Conservation (phyloP, 2,113 vertebrate genomes). For the Mormyrus iriodes region DNA sequence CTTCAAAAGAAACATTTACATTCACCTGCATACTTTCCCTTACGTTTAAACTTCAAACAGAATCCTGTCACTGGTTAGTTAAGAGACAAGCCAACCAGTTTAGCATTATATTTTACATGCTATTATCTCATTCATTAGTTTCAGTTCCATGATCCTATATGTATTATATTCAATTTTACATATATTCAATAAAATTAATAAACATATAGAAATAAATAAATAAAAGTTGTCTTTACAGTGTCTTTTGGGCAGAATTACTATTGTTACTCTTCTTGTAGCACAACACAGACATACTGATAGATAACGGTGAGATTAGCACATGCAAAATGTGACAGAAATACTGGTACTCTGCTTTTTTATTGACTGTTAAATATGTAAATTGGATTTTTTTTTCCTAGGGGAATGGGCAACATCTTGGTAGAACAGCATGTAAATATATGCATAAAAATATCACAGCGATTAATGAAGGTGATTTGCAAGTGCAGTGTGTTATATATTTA, state of each 20-base stretch:
- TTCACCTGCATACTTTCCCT: neutral
- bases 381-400: neutral
- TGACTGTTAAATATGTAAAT: conserved; percentile 9
- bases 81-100: neutral
- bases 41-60: neutral
- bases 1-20: neutral
- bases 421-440: neutral
- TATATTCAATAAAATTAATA: neutral
- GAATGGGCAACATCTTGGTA: neutral
- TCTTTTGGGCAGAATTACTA: neutral
- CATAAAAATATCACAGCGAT: conserved; percentile 10
- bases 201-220: neutral
- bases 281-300: neutral
- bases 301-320: neutral
- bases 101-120: neutral
- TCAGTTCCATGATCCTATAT: neutral
- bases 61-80: neutral
- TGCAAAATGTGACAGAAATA: neutral
- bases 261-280: neutral
- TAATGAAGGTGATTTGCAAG: conserved; percentile 9
- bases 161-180: neutral
- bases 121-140: neutral
- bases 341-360: neutral
- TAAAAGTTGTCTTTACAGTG: neutral
- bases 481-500: neutral